phyloP scores from a whole-genome alignment of 1,140 invertebrate species.

The Lordiphosa mommai region DNA sequence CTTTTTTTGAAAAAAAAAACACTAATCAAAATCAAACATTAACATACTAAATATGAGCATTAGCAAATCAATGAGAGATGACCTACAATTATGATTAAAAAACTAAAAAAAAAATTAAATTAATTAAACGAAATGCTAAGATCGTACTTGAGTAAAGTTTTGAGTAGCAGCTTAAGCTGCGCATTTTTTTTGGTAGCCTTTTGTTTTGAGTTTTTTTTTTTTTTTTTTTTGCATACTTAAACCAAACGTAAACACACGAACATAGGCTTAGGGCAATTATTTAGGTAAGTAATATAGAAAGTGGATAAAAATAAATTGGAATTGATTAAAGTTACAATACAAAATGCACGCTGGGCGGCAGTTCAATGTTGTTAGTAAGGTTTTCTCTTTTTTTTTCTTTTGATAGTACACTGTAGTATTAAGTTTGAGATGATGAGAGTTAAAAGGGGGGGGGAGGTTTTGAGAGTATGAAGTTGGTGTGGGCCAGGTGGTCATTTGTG shows the following conservation, averaged over 20 bases:
- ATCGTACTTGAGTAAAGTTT: slow-evolving; percentile 47
- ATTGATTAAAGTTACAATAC: slow-evolving; percentile 30
- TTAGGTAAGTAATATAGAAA: slow-evolving; percentile 47
- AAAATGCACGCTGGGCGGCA: slow-evolving; percentile 50
- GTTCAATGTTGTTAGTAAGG: slow-evolving; percentile 33
- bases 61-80: slow-evolving; percentile 50
- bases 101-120: slow-evolving; percentile 2
- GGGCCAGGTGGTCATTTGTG: too few relatives aligned
- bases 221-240: slow-evolving; percentile 60
- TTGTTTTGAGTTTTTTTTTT: slow-evolving; percentile 33
- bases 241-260: slow-evolving; percentile 64
- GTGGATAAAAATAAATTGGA: slow-evolving; percentile 23
- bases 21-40: slow-evolving; percentile 48
- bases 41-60: slow-evolving; percentile 48
- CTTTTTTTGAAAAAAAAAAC: slow-evolving; percentile 44
- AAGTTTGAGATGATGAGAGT: not conserved
- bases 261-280: slow-evolving; percentile 57
- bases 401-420: too few relatives aligned
- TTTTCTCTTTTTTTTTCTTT: slow-evolving; percentile 5
- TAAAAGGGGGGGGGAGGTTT: not conserved
- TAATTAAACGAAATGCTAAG: slow-evolving; percentile 43
- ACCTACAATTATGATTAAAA: slow-evolving; percentile 33
- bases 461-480: too few relatives aligned
- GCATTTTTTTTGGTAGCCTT: slow-evolving; percentile 56
- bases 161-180: slow-evolving; percentile 44